These are phyloP conservation scores for Pollachius pollachius DNA, from an alignment of 2,113 vertebrate species.

Conservation along the genomic window DNA sequence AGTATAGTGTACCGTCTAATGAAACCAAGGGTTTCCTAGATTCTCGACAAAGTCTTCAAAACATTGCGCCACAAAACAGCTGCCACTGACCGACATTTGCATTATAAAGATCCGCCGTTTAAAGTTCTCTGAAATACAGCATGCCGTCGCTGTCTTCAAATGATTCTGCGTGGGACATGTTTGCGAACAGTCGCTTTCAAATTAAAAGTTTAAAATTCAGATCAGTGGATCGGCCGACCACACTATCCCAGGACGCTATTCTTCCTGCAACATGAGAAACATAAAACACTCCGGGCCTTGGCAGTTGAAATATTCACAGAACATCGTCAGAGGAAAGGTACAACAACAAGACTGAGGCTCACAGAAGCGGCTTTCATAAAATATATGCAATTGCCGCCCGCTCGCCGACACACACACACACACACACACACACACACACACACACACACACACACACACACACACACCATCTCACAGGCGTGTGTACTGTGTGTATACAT, in stretches of 20 bases:
- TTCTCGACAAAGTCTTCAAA: constrained; percentile 21
- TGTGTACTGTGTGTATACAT: not conserved
- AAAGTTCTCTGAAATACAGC: not conserved
- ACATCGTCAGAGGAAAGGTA: no score
- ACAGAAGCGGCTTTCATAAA: no score
- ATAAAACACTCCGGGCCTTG: no score
- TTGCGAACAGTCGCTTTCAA: not conserved
- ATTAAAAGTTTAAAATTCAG: not conserved
- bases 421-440: no score
- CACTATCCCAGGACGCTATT: no score
- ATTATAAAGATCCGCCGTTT: constrained; percentile 7
- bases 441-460: no score
- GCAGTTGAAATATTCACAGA: no score
- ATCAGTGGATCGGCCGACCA: no score
- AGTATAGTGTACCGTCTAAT: constrained; percentile 25
- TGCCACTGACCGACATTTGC: not conserved
- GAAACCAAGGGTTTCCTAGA: constrained; percentile 7
- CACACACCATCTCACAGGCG: not conserved
- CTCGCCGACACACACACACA: not conserved
- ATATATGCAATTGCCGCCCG: no score
- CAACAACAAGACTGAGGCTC: no score
- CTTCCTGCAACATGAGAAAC: no score
- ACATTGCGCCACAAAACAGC: constrained; percentile 16
- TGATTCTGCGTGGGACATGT: not conserved
- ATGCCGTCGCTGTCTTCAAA: not conserved